Base-by-base conservation (phyloP, 2,888 invertebrate species). In the Amphimallon solstitiale region DNA sequence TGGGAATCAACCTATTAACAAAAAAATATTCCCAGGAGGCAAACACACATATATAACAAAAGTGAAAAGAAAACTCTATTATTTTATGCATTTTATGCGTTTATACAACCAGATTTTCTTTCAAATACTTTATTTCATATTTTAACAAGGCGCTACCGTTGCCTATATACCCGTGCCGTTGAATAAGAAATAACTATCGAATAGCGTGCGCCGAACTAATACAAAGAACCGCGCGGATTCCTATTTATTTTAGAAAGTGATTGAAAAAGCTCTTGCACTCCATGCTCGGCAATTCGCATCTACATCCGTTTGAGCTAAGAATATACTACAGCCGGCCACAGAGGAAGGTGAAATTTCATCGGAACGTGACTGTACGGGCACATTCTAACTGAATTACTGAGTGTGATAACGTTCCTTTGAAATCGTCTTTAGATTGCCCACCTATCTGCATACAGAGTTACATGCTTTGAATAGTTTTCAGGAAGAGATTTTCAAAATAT, bases 341-440 rank as follows among this genome's bases (percentile, higher is more conserved):
- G 37, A 52, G 4, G 5, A 37, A 19, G 15, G 40, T 12, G 14
- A 23, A 40, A 23, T 23, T 14, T 23, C 12, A 7, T 17, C 21
- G 23, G 40, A 56, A 21, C 14, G 34, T 56, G 34, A 59, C 56
- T 29, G 52, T 19, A 19, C 52, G 19, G 15, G 73, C 75, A 77
- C 76, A 73, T 70, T 75, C 76, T 77, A 65, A 70, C 62, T 65
- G 66, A 71, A 68, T 46, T 69, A 71, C 73, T 71, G 73, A 71
- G 75, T 71, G 77, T 76, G 79, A 79, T 79, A 79, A 79, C 78
- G 75, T 76, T 76, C 75, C 78, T 79, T 79, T 78, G 78, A 78
- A 78, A 78, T 79, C 78, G 77, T 75, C 75, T 77, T 74, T 77
- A 75, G 76, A 78, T 78, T 77, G 75, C 75, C 77, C 77, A 76